phyloP scores from a whole-genome alignment of 1,140 invertebrate genomes.

The Drosophila sturtevanti region DNA sequence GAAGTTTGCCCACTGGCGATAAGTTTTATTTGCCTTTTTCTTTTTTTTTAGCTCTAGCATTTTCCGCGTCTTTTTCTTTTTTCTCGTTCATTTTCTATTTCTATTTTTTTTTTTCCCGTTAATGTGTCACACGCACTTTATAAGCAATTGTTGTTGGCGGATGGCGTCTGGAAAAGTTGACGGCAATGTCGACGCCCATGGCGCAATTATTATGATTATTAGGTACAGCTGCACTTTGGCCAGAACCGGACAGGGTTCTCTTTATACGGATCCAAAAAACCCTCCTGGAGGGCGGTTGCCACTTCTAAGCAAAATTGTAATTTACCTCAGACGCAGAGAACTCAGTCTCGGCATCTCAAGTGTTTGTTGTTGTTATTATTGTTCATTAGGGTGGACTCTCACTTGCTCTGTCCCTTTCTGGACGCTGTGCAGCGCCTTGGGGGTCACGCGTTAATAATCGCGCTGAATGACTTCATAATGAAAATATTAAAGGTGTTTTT shows the following conservation, averaged over 20 bases:
- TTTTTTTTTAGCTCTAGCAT: constrained; percentile 46
- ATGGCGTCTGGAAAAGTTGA: constrained; percentile 77
- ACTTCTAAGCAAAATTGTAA: constrained; percentile 79
- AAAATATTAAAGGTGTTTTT: constrained; percentile 81
- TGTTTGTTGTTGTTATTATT: constrained; percentile 43
- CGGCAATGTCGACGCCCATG: constrained; percentile 71
- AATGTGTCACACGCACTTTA: constrained; percentile 82
- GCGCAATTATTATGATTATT: constrained; percentile 81
- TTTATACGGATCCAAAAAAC: constrained; percentile 10
- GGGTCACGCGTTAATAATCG: constrained; percentile 80
- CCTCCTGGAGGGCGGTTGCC: constrained; percentile 51
- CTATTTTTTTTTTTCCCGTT: constrained; percentile 45
- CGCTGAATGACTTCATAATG: constrained; percentile 80
- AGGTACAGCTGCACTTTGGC: constrained; percentile 76
- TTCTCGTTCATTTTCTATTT: constrained; percentile 31
- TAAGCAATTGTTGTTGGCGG: constrained; percentile 73
- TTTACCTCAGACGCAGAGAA: constrained; percentile 58
- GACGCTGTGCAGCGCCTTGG: constrained; percentile 68
- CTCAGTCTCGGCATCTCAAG: constrained; percentile 1
- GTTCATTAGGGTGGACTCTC: constrained; percentile 60
- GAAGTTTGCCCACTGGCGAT: constrained; percentile 67
- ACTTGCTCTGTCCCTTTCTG: constrained; percentile 19
- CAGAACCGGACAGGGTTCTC: constrained; percentile 15
- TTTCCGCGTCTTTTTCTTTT: constrained; percentile 45
- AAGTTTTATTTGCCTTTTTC: constrained; percentile 71